Evolutionary conservation across 92 coral and sea anemone genomes (phyloP), one percentile per base, ranked within the genome.

Genomic region (Epizoanthus stellaris): DNA sequence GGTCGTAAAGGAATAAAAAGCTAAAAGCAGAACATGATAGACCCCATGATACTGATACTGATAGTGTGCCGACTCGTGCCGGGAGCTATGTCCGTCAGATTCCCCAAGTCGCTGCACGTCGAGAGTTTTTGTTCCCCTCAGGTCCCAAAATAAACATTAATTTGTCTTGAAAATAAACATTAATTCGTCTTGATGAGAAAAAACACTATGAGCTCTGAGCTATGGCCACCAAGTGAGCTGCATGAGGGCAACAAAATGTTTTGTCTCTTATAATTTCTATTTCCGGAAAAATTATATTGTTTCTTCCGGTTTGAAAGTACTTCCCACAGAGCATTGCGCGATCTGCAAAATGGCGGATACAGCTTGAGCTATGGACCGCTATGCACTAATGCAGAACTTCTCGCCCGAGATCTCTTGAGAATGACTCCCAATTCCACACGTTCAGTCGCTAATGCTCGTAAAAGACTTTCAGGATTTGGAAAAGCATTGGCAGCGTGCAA

Each of bases 401-500:
- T 4, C 13, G 45, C n/a, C 43, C n/a, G 11, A 36, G 56, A 23
- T 56, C 16, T 15, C 13, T 14, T 57, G 40, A 30, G 8, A 20
- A 75, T 75, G 80, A 16, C 65, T 25, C 63, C 65, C 25, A 75
- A 58, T 4, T 68, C 73, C n/a, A 14, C 81, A 52, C 69, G 43
- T 61, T 76, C 80, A 8, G 85, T 38, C 16, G 76, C 60, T 34
- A 77, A 63, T 57, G 75, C 62, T 4, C 76, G 58, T 59, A 84
- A 84, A 80, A 70, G 76, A 53, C 36, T 85, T 64, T 52, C 57
- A 17, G 70, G 62, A 3, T 79, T 84, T 3, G 91, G 88, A 74
- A 88, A 73, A 73, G 81, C 82, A 36, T 39, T 88, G 57, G 85
- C 61, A 53, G 86, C 80, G 4, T 88, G 91, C 80, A 82, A 79